Evolutionary conservation across 2,797 vertebrate species (phyloP).

Genomic region (Threskiornis aethiopicus): DNA sequence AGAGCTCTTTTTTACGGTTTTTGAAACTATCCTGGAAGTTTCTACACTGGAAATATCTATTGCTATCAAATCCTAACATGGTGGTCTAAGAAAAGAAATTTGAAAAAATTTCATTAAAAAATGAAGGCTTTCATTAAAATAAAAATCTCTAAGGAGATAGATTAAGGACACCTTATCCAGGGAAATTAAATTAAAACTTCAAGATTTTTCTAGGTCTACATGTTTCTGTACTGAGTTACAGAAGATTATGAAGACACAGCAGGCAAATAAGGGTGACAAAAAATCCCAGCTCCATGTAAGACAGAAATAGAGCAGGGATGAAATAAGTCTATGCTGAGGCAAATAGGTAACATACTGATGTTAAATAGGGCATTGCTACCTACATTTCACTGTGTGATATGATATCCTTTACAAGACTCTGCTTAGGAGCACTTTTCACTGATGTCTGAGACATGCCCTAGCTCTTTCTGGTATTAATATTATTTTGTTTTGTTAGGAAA

Average conservation of each 20-base stretch:
- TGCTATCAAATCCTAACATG: not conserved
- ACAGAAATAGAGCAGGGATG: not conserved
- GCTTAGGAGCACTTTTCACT: not conserved
- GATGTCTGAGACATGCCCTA: not conserved
- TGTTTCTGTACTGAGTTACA: not conserved
- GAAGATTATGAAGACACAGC: not conserved
- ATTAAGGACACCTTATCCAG: not conserved
- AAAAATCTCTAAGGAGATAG: not conserved
- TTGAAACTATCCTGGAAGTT: not conserved
- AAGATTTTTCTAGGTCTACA: not conserved
- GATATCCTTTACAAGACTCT: not conserved
- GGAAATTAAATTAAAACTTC: not conserved
- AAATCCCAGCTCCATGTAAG: not conserved
- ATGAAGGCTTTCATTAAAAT: not conserved
- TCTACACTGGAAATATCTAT: not conserved
- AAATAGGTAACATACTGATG: not conserved
- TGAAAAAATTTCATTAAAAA: not conserved
- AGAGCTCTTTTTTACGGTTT: not conserved
- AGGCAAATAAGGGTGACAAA: not conserved
- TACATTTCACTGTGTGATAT: not conserved
- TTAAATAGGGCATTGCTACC: not conserved
- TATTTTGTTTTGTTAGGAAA: not conserved
- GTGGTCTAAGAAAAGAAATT: not conserved
- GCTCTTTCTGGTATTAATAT: not conserved
- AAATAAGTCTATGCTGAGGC: not conserved